Conservation (phyloP, 2,113 vertebrate genomes). For the Thymallus thymallus region DNA sequence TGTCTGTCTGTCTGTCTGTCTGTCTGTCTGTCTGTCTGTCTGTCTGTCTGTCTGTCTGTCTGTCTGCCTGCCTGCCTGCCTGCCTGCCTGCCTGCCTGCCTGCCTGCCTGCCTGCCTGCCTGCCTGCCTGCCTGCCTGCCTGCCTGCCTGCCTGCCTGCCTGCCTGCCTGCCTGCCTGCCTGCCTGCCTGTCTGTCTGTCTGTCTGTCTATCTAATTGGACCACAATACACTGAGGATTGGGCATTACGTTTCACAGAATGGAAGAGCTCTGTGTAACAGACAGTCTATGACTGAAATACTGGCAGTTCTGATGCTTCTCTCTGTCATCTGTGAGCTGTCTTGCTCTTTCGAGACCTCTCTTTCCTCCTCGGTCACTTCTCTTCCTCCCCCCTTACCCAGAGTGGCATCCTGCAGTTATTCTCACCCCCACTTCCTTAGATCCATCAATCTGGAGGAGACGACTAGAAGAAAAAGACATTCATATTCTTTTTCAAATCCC, state of each 20-base stretch:
- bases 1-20: no score
- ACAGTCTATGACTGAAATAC: background rate
- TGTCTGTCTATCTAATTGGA: no score
- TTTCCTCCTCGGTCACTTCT: constrained; percentile 23
- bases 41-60: no score
- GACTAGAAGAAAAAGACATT: constrained; percentile 48
- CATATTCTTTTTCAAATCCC: constrained; percentile 36
- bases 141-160: no score
- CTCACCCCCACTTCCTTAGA: constrained; percentile 30
- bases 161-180: no score
- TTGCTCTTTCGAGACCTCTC: constrained; percentile 16
- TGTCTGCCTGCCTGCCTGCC: no score
- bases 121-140: no score
- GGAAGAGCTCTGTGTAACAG: background rate
- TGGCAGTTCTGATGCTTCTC: background rate
- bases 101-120: no score
- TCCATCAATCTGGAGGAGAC: background rate
- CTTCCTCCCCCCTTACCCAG: constrained; percentile 29
- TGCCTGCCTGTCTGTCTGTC: no score
- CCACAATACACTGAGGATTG: constrained; percentile 1
- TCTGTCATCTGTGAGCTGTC: background rate
- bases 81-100: no score
- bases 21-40: no score
- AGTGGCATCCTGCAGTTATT: constrained; percentile 54
- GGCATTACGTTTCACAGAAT: background rate